A percentile compares a stretch with the other conserved stretches of the same genome.
Conservation (phyloP, 1,140 invertebrate species). For the Babylonia areolata region DNA sequence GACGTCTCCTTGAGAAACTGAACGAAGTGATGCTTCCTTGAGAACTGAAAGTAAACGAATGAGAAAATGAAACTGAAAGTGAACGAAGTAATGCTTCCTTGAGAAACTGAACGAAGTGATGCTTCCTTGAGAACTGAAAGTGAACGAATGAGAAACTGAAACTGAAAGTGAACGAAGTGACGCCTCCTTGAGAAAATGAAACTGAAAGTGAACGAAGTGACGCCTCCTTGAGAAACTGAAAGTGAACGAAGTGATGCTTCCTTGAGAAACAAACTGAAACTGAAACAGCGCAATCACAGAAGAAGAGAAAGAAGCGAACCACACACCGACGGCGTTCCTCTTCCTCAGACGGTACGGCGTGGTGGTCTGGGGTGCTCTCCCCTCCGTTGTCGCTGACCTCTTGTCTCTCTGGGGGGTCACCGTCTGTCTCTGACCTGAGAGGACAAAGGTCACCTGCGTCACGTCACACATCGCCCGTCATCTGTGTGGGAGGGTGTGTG, state of each 20-base stretch:
- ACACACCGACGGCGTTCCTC: slow-evolving; percentile 54
- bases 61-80: not conserved
- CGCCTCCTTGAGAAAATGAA: not conserved
- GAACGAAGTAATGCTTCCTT: too few relatives aligned
- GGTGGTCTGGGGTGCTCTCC: slow-evolving; percentile 54
- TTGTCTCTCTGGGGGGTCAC: slow-evolving; percentile 38
- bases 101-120: too few relatives aligned
- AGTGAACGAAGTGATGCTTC: too few relatives aligned
- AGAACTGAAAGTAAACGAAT: too few relatives aligned
- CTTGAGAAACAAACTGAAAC: too few relatives aligned
- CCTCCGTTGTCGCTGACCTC: not conserved
- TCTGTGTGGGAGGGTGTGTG: not conserved
- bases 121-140: too few relatives aligned
- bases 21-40: too few relatives aligned
- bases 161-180: not conserved
- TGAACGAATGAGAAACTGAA: not conserved
- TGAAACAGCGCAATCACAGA: not conserved
- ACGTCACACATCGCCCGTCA: too few relatives aligned
- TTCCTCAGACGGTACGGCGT: slow-evolving; percentile 67
- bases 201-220: too few relatives aligned
- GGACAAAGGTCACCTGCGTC: too few relatives aligned
- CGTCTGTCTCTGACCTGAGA: not conserved
- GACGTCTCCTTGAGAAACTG: too few relatives aligned
- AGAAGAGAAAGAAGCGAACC: not conserved
- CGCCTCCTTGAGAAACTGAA: too few relatives aligned